Evolutionary conservation across 2,113 vertebrate species (phyloP), one percentile per base, ranked within the genome.

Genomic region (Gopherus flavomarginatus): DNA sequence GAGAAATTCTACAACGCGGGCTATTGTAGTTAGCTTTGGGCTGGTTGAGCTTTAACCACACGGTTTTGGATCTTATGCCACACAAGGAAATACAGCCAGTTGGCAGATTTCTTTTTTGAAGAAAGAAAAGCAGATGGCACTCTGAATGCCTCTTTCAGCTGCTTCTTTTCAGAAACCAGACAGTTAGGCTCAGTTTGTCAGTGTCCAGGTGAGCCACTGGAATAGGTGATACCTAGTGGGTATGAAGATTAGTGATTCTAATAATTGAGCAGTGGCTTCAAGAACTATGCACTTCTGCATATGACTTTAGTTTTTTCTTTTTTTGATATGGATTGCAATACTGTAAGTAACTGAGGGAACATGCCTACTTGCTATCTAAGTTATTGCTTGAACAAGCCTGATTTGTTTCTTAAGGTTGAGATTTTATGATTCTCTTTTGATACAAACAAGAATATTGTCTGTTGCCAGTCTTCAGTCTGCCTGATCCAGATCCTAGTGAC

Each of bases 131-230:
- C 90, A 90, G 82, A 86, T 93, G 52, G 80, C 94, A 90, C 95
- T 97, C 94, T 92, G 85, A 89, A 85, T 0, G 0, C 56, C 27
- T 59, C 54, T 10, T 97, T 96, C 87, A 89, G 83, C 80, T 93
- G 88, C 80, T 94, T 82, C 86, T 96, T 80, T 92, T 92, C 88
- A 96, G 94, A 93, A 90, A 92, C 78, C 95, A 96, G 82, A 56
- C 83, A 89, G 87, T 87, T 88, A 89, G 85, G 42, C 78, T 92
- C 53, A 94, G 62, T 49, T 72, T 85, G 81, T 50, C 81, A 83
- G 49, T 93, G 89, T 65, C 88, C 72, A 88, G 80, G 50, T 89
- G 59, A 88, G 16, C 62, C n/a, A 16, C 31, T 69, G 62, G 35
- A 35, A n/a, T 9, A 69, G 62, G 29, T 2, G 35, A 17, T 69